phyloP scores from a whole-genome alignment of 2,113 vertebrate species.

The Neomonachus schauinslandi region DNA sequence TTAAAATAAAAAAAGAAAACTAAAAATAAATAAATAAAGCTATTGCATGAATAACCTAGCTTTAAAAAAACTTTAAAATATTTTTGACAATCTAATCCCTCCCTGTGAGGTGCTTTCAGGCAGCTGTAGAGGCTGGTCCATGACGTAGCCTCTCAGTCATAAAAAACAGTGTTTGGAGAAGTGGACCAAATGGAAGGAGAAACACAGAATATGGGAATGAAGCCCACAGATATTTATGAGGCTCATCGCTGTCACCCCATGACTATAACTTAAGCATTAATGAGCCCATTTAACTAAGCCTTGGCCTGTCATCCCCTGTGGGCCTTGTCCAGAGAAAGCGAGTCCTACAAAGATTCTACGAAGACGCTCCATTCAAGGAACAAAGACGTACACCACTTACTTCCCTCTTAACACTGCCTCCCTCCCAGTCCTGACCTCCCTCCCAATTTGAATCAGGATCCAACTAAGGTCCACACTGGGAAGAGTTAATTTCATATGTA shows the following conservation, averaged over 20 bases:
- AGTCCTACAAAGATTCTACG: not conserved
- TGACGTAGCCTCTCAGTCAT: not conserved
- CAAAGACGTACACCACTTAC: fast-evolving
- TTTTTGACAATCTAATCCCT: too few relatives aligned
- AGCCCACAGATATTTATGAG: not conserved
- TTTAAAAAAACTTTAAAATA: not conserved
- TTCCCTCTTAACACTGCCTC: not conserved
- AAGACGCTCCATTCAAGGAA: not conserved
- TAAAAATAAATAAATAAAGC: not conserved
- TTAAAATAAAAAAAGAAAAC: not conserved
- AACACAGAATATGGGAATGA: not conserved
- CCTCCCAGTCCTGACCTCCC: not conserved
- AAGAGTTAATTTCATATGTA: not conserved
- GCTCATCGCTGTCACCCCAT: not conserved
- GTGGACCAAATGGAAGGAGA: not conserved
- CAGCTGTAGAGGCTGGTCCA: not conserved
- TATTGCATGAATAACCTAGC: not conserved
- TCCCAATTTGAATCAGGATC: not conserved
- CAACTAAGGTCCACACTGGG: not conserved
- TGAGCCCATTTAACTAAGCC: not conserved
- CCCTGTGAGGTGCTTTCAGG: fast-evolving
- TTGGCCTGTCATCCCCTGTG: fast-evolving
- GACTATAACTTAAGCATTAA: not conserved
- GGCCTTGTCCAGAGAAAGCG: not conserved
- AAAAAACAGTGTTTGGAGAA: not conserved